Evolutionary conservation across 2,113 vertebrate genomes (phyloP).

Genomic region (Plectropomus leopardus): DNA sequence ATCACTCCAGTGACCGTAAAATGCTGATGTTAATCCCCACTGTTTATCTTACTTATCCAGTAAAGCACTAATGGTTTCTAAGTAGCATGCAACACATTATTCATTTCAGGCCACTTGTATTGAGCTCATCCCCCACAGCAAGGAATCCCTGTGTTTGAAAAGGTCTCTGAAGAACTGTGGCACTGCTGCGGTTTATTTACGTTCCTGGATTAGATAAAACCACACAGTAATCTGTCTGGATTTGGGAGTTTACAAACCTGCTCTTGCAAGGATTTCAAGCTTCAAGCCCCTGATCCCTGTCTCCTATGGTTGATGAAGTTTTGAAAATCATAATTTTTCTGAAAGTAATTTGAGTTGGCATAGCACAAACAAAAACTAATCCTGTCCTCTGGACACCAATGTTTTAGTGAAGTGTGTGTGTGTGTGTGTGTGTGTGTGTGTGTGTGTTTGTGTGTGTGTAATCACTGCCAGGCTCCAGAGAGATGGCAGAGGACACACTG

Average conservation of each 20-base stretch:
- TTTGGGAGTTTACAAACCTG: conserved; percentile 68
- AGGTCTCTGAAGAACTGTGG: conserved; percentile 56
- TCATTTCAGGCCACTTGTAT: conserved; percentile 55
- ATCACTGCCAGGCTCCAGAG: conserved; percentile 20
- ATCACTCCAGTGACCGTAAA: not conserved
- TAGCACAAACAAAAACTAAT: conserved; percentile 23
- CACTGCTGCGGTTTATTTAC: conserved; percentile 73
- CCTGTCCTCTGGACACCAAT: conserved; percentile 6
- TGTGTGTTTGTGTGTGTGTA: conserved; percentile 3
- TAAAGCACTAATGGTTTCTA: conserved; percentile 64
- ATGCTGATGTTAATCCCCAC: conserved; percentile 39
- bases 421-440: conserved; percentile 1
- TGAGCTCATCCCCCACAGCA: conserved; percentile 37
- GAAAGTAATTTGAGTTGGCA: conserved; percentile 43
- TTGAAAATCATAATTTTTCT: conserved; percentile 39
- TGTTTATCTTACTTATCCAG: conserved; percentile 39
- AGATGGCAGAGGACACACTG: conserved; percentile 39
- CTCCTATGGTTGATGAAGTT: conserved; percentile 33
- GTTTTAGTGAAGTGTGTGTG: conserved; percentile 5
- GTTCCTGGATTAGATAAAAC: conserved; percentile 77
- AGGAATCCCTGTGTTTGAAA: conserved; percentile 76
- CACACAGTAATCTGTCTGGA: conserved; percentile 74
- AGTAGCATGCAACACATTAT: conserved; percentile 53
- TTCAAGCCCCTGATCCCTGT: conserved; percentile 22
- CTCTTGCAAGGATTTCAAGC: conserved; percentile 58